phyloP scores from a whole-genome alignment of 1,140 invertebrate genomes.

The Dryas iulia region DNA sequence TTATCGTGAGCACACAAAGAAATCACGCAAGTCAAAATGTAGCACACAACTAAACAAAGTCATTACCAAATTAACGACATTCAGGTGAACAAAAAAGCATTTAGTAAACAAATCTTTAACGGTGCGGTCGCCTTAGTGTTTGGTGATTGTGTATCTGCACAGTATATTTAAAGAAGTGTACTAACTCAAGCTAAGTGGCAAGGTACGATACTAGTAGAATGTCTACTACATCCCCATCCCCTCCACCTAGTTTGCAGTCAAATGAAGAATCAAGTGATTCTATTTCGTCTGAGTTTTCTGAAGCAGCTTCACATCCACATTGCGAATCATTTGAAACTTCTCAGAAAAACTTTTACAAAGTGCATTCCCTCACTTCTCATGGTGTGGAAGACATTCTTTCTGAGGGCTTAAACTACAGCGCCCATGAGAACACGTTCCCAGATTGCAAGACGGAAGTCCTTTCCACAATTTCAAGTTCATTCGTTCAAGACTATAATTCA shows the following conservation, averaged over 20 bases:
- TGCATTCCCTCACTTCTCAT: slow-evolving; percentile 56
- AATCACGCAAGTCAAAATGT: slow-evolving; percentile 52
- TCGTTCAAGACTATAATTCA: slow-evolving; percentile 73
- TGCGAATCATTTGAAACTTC: slow-evolving; percentile 36
- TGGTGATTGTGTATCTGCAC: slow-evolving; percentile 41
- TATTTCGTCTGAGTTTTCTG: slow-evolving; percentile 51
- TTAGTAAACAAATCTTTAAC: slow-evolving; percentile 74
- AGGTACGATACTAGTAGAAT: slow-evolving; percentile 35
- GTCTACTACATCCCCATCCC: slow-evolving; percentile 53
- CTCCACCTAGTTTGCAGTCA: slow-evolving; percentile 50
- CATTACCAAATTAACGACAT: slow-evolving; percentile 78
- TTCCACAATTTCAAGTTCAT: slow-evolving; percentile 48
- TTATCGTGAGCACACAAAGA: slow-evolving; percentile 71
- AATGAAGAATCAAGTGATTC: slow-evolving; percentile 62
- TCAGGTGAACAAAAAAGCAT: slow-evolving; percentile 74
- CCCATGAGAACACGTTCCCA: slow-evolving; percentile 47
- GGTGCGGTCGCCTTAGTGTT: slow-evolving; percentile 55
- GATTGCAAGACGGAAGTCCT: slow-evolving; percentile 60
- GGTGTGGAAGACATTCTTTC: slow-evolving; percentile 75
- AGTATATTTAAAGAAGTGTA: slow-evolving; percentile 16
- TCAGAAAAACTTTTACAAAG: slow-evolving; percentile 49
- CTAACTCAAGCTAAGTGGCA: slow-evolving; percentile 12
- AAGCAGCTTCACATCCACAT: slow-evolving; percentile 30
- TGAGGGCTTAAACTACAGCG: slow-evolving; percentile 45
- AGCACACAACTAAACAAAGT: slow-evolving; percentile 67